Base-by-base conservation (phyloP, 2,888 invertebrate genomes). In the Stenodema calcarata region DNA sequence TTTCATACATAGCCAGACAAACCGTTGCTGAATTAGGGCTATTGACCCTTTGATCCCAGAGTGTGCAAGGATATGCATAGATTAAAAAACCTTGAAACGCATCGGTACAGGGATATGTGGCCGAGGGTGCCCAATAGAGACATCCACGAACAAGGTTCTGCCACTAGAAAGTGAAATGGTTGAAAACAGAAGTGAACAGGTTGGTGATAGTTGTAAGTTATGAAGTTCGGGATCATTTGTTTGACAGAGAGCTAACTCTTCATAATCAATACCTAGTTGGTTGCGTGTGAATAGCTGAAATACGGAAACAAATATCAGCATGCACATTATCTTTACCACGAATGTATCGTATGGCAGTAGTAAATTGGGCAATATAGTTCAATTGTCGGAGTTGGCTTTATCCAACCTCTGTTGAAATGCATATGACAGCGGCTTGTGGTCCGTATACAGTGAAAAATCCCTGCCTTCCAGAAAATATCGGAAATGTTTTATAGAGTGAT, bases 1-100 rank as follows among this genome's bases (percentile, higher is more conserved):
- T 0, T 90, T 89, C 0, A 91, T 89, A 0, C 89, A 89, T 0
- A 91, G 91, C 91, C 91, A 91, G 0, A 91, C 90, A 73, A 89
- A 91, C 0, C 90, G 89, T 18, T 90, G 70, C 0, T 90, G 76
- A 0, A 91, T 88, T 0, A 91, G 75, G n/a, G 89, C 90, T 1
- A 83, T 75, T 0, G 90, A 90, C 0, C 88, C 88, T 7, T 88
- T 88, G 0, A 87, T 85, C 0, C 90, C 90, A 3, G 89, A 89
- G 85, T 90, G 90, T 1, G 89, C 87, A 0, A 90, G 80, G 0
- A 1, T n/a, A 35, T 78, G 78, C 1, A 78, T 2, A 18, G 41
- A 16, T 35, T 30, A 9, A 44, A 35, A 78, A 35, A 78, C 35
- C 18, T 18, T 3, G 14, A 1, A 14, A 11, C 78, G 78, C 44